Percentiles rank a stretch among this genome's conserved stretches.
phyloP scores from a whole-genome alignment of 2,888 invertebrate genomes.

The Yponomeuta cagnagella region DNA sequence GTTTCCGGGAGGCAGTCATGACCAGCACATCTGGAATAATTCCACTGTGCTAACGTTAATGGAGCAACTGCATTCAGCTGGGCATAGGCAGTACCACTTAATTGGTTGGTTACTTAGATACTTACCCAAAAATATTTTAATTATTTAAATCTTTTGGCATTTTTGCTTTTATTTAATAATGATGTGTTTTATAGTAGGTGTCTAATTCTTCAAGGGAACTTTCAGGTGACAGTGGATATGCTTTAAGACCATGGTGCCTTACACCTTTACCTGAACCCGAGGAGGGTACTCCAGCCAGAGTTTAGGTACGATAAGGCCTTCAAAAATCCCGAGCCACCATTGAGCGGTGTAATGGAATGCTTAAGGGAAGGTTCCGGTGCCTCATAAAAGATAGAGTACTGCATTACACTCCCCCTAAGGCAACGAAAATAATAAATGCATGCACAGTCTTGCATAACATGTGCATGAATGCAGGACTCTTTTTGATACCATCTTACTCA shows the following conservation, averaged over 20 bases:
- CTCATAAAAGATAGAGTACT: not conserved
- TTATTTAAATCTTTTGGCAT: too few relatives aligned
- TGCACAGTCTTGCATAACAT: conserved; percentile 13
- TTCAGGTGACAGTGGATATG: conserved; percentile 4
- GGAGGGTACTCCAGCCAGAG: conserved; percentile 6
- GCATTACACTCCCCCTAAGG: not conserved
- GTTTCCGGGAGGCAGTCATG: conserved; percentile 15
- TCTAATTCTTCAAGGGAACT: not conserved
- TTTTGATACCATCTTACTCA: too few relatives aligned
- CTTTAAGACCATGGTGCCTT: conserved; percentile 4
- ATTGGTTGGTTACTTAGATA: conserved; percentile 7
- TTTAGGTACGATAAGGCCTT: not conserved
- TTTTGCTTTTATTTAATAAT: not conserved
- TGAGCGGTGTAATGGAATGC: not conserved
- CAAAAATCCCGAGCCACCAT: not conserved
- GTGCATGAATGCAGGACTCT: too few relatives aligned
- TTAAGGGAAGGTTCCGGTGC: not conserved
- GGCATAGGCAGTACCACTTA: conserved; percentile 10
- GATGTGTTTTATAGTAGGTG: not conserved
- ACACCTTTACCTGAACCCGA: conserved; percentile 15
- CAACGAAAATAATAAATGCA: not conserved
- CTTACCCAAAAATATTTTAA: not conserved
- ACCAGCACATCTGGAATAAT: conserved; percentile 15
- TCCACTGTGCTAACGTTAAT: conserved; percentile 13
- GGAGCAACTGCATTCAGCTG: conserved; percentile 7